Evolutionary conservation across 2,797 vertebrate genomes (phyloP).

Genomic region (Rhadinocentrus ornatus): DNA sequence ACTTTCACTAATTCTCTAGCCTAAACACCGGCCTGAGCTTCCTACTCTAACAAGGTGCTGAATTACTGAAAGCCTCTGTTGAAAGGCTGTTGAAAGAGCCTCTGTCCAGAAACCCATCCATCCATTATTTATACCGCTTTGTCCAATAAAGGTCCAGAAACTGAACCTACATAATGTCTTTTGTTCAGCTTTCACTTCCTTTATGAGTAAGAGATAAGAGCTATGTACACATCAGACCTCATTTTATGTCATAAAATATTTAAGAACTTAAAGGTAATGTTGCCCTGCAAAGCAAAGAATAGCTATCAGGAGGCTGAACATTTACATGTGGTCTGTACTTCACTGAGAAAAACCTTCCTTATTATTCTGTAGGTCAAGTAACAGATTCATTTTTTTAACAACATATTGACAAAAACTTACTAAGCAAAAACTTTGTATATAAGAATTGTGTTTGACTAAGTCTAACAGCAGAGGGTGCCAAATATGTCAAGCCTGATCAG

Average conservation of each 20-base stretch:
- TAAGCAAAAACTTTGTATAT: not conserved
- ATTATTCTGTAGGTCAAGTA: conserved; percentile 32
- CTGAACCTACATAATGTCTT: conserved; percentile 53
- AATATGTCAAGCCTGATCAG: conserved; percentile 23
- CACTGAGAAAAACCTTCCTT: conserved; percentile 5
- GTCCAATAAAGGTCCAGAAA: too few species aligned
- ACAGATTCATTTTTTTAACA: conserved; percentile 8
- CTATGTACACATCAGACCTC: conserved; percentile 10
- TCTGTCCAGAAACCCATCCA: conserved; percentile 33
- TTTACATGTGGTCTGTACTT: conserved; percentile 22
- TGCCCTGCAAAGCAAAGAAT: conserved; percentile 35
- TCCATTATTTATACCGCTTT: too few species aligned
- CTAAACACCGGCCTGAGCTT: conserved; percentile 2
- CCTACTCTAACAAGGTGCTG: conserved; percentile 3
- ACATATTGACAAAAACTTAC: not conserved
- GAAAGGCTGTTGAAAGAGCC: conserved; percentile 6
- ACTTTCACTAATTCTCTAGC: not conserved
- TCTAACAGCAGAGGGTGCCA: conserved; percentile 68
- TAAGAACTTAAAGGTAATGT: conserved; percentile 54
- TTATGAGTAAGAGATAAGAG: conserved; percentile 59
- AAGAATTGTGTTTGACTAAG: not conserved
- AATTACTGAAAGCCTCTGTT: too few species aligned
- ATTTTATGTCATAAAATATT: conserved; percentile 70
- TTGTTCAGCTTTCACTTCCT: conserved; percentile 49
- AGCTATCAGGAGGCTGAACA: conserved; percentile 16